Evolutionary conservation across 92 coral and sea anemone genomes (phyloP), one percentile per base, ranked within the genome.

Genomic region (Phenganax subtilis): DNA sequence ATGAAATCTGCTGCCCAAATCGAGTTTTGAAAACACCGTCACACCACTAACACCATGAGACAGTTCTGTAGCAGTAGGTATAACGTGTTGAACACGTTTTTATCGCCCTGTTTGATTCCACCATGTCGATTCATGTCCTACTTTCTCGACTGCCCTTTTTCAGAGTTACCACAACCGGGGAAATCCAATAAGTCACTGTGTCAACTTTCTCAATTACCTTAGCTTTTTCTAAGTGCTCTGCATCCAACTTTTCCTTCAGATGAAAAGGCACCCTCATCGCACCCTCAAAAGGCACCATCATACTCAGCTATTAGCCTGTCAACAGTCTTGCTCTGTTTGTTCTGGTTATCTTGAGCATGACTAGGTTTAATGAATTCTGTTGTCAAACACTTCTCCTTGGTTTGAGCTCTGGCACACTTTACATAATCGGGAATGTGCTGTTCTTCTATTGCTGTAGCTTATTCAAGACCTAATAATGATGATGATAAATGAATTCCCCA

Each of bases 1-100:
- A 61, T 81, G 84, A 54, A 80, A 80, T 17, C 75, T 61, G 29
- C 69, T 80, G 60, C 75, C 75, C 63, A 80, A 30, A 53, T 12
- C 77, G 6, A 73, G 59, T 10, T 73, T 12, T 56, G 77, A 73
- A 20, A 73, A 73, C 52, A 73, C 15, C 37, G 16, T 44, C 20
- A 59, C 77, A 14, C 77, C 59, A 12, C 29, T 71, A 30, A 71
- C 54, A 30, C 51, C 75, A 30, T 71, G 75, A 10, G 7, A 73
- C 27, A 80, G 51, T 54, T 80, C 75, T 54, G 52, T 75, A 57
- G 64, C 15, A 7, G 15, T 71, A 25, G 65, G 65, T 59, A 14
- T 14, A 59, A 25, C n/a, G 7, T 59, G 16, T 14, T 25, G 65
- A 14, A 14, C 65, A 37, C 27, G n/a, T 14, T 59, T 59, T 25